These are phyloP conservation scores for Dasyurus viverrinus DNA, from an alignment of 2,113 vertebrate genomes.

Conservation along the genomic window DNA sequence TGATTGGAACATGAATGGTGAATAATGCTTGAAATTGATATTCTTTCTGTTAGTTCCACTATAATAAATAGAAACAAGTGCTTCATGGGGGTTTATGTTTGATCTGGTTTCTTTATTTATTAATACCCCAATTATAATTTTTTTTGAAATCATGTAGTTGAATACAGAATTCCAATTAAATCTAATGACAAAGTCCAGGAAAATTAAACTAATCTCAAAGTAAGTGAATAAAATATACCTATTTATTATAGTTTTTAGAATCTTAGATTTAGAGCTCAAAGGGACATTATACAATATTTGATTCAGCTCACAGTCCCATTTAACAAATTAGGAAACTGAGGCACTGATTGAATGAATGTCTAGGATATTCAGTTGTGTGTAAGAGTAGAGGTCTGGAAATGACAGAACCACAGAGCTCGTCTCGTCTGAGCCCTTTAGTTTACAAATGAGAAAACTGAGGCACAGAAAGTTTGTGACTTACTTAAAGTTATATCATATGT, in stretches of 20 bases:
- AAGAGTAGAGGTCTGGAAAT: neutral
- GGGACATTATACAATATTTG: neutral
- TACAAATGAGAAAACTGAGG: neutral
- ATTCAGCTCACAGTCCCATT: neutral
- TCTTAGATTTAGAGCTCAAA: neutral
- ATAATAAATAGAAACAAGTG: neutral
- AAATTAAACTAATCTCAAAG: neutral
- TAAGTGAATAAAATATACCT: neutral
- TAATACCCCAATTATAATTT: neutral
- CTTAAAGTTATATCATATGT: neutral
- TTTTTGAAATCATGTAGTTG: neutral
- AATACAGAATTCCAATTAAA: neutral
- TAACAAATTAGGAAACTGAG: neutral
- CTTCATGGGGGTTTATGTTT: neutral
- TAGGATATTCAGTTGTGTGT: neutral
- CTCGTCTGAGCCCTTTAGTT: neutral
- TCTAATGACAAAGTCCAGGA: neutral
- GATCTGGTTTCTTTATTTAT: neutral
- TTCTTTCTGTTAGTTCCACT: constrained; percentile 35
- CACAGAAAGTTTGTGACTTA: neutral
- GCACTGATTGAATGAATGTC: neutral
- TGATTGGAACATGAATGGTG: neutral
- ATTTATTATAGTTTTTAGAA: neutral
- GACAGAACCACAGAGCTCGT: neutral
- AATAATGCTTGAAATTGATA: neutral